Evolutionary conservation across 2,797 vertebrate species (phyloP).

Genomic region (Molossus alvarezi): DNA sequence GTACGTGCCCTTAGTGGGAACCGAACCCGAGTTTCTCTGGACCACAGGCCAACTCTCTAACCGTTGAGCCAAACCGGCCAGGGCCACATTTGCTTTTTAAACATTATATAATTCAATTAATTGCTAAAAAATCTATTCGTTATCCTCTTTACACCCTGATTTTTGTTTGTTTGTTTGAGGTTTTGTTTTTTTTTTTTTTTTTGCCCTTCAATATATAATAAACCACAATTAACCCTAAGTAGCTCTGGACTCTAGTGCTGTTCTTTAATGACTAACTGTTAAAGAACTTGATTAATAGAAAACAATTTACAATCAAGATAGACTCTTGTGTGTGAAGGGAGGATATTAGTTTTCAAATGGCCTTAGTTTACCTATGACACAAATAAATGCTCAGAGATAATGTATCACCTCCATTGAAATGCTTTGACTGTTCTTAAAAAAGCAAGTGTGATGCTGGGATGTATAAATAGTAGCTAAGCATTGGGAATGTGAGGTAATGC

Average conservation of each 20-base stretch:
- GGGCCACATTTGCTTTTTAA: background rate
- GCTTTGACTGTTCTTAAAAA: conserved; percentile 65
- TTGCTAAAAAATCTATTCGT: conserved; percentile 55
- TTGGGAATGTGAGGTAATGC: background rate
- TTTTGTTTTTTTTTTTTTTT: background rate
- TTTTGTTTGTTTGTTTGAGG: background rate
- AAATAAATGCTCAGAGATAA: conserved; percentile 69
- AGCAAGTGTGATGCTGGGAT: conserved; percentile 1
- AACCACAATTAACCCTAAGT: conserved; percentile 49
- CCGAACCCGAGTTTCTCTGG: no score
- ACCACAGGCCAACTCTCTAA: no score
- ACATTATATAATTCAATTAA: conserved; percentile 52
- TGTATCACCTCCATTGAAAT: conserved; percentile 17
- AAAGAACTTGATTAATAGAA: conserved; percentile 57
- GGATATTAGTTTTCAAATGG: conserved; percentile 34
- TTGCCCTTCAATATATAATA: background rate
- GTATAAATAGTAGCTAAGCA: conserved; percentile 42
- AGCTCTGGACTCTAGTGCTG: background rate
- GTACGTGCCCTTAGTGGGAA: no score
- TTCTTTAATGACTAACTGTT: conserved; percentile 17
- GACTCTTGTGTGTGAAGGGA: background rate
- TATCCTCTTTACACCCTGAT: background rate
- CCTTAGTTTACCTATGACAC: conserved; percentile 60
- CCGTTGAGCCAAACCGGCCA: no score
- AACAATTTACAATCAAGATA: background rate